Base-by-base conservation (phyloP, 2,888 invertebrate genomes). In the Hirtodrosophila histrioides region DNA sequence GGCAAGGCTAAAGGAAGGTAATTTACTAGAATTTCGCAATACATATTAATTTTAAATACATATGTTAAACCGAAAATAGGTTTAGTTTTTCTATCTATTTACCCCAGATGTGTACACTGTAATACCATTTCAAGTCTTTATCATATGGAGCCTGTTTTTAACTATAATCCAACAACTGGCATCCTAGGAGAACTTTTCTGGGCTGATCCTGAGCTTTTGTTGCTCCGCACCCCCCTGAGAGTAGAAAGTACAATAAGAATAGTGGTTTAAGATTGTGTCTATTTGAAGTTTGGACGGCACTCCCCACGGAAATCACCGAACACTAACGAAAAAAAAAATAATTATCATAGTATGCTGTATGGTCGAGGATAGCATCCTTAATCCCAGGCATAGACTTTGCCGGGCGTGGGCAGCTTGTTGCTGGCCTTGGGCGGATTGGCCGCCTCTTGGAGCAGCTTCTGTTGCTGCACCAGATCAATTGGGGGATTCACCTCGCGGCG, bases 401-500 rank as follows among this genome's bases (percentile, higher is more conserved):
- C 95, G 2, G 95, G 95, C 6, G 93, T 94, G 10, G 93, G 93
- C 33, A 92, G 77, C 41, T 92, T 93, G 89, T 31, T 6, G 7
- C 24, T 49, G 1, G 61, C n/a, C 46, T 74, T 79, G 5, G 77
- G 31, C 12, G 62, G 90, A 84, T 57, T 92, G 88, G 69, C 65
- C 27, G 60, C 41, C 36, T 72, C 73, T 46, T 76, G 61, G 39
- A 87, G 58, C n/a, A 83, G 66, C 53, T 79, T 70, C 35, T 79
- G 76, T 50, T 88, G 80, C 54, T 82, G 76, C 8, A 79, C 84
- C 63, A 86, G 75, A 62, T 91, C 89, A 43, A 91, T 87, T 49
- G 92, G 92, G 5, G 91, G 92, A 24, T 67, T 65, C 0, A 96
- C 95, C 57, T 96, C 95, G 57, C 97, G 93, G 49, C 98, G 94